phyloP scores from a whole-genome alignment of 2,888 invertebrate genomes.

The Chorisops tibialis region DNA sequence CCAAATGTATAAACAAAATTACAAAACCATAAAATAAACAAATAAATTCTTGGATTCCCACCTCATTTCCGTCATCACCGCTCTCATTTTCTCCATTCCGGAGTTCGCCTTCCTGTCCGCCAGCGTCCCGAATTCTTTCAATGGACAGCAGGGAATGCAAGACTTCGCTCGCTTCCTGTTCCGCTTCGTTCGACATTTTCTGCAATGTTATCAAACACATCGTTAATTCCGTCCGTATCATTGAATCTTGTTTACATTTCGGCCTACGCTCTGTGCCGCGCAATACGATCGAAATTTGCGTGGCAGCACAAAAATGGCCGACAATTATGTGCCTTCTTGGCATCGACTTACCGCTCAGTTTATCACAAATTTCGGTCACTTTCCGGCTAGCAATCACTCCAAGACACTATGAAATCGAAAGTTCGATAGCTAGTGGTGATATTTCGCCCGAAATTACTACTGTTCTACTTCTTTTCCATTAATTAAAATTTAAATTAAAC shows the following conservation, averaged over 20 bases:
- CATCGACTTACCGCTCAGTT: slow-evolving; percentile 55
- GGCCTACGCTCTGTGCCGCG: background rate
- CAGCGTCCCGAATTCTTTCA: background rate
- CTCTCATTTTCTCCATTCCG: background rate
- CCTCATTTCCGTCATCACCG: slow-evolving; percentile 6
- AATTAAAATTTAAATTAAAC: background rate
- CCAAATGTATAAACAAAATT: no score
- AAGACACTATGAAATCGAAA: no score
- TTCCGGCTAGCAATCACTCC: no score
- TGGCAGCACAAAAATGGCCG: slow-evolving; percentile 29
- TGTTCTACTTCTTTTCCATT: slow-evolving; percentile 1
- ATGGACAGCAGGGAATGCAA: slow-evolving; percentile 54
- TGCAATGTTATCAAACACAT: slow-evolving; percentile 58
- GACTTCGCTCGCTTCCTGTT: slow-evolving; percentile 70
- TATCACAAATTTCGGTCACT: slow-evolving; percentile 33
- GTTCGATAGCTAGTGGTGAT: no score
- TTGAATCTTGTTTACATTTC: slow-evolving; percentile 15
- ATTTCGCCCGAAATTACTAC: background rate
- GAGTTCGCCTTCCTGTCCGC: background rate
- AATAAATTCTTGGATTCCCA: background rate
- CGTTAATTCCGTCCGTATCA: background rate
- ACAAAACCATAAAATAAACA: background rate
- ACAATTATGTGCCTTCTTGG: slow-evolving; percentile 61
- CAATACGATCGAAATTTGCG: slow-evolving; percentile 35
- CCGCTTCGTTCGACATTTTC: slow-evolving; percentile 57